Evolutionary conservation across 2,797 vertebrate species (phyloP).

Genomic region (Gymnocypris eckloni): DNA sequence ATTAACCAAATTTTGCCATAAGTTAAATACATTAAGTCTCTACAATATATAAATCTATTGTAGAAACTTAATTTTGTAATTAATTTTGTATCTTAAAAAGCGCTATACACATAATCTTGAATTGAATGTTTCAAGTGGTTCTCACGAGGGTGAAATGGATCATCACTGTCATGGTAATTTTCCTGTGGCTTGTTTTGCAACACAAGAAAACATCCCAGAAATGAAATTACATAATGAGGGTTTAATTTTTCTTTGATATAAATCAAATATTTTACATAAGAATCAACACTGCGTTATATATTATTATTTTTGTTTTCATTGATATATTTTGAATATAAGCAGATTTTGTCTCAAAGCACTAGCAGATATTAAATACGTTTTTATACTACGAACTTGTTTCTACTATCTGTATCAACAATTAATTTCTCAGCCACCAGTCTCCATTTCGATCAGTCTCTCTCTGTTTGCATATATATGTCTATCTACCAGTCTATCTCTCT

Average conservation of each 20-base stretch:
- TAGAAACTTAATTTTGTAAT: too few species aligned
- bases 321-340: background rate
- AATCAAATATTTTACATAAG: background rate
- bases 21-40: too few species aligned
- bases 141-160: background rate
- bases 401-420: background rate
- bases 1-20: too few species aligned
- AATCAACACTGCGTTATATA: background rate
- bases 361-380: background rate
- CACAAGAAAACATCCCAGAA: background rate
- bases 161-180: background rate
- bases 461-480: too few species aligned
- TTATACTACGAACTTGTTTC: background rate
- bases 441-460: too few species aligned
- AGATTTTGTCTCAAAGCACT: background rate
- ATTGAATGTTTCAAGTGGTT: background rate
- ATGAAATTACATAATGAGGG: background rate
- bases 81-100: too few species aligned
- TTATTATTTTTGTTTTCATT: background rate
- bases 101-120: too few species aligned
- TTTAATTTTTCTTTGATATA: background rate
- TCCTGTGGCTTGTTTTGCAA: background rate
- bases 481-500: too few species aligned
- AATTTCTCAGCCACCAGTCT: too few species aligned
- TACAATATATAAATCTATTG: too few species aligned